phyloP scores from a whole-genome alignment of 2,888 invertebrate species.

The Agonopterix alstromeriana region DNA sequence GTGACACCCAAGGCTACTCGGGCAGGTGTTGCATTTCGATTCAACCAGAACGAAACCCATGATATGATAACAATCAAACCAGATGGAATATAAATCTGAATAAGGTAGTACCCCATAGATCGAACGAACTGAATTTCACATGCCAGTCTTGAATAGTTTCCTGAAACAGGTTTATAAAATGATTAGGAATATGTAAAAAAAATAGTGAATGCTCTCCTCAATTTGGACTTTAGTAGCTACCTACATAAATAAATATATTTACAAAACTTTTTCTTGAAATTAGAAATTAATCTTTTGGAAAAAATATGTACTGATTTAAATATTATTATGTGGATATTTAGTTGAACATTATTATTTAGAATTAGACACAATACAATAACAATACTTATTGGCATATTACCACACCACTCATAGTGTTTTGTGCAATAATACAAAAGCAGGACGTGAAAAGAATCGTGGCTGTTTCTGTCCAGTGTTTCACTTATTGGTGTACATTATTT shows the following conservation, averaged over 20 bases:
- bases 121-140: slow-evolving; percentile 98
- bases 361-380: neutral
- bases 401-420: slow-evolving; percentile 65
- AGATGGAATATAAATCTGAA: slow-evolving; percentile 98
- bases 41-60: slow-evolving; percentile 98
- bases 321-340: too few relatives aligned
- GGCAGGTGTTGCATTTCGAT: slow-evolving; percentile 95
- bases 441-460: slow-evolving; percentile 71
- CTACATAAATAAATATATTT: too few relatives aligned
- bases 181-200: too few relatives aligned
- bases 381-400: slow-evolving; percentile 10
- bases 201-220: too few relatives aligned
- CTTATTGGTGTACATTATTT: slow-evolving; percentile 40
- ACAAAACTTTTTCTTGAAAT: too few relatives aligned
- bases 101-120: slow-evolving; percentile 98
- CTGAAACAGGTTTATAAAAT: slow-evolving; percentile 62
- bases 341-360: too few relatives aligned
- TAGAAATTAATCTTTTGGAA: too few relatives aligned
- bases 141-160: slow-evolving; percentile 97
- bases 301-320: too few relatives aligned
- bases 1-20: slow-evolving; percentile 95
- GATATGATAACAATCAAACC: slow-evolving; percentile 98
- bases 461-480: slow-evolving; percentile 69
- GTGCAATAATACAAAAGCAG: slow-evolving; percentile 74
- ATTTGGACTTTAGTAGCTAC: too few relatives aligned